Conservation (phyloP, 2,113 vertebrate genomes). For the Laterallus jamaicensis region DNA sequence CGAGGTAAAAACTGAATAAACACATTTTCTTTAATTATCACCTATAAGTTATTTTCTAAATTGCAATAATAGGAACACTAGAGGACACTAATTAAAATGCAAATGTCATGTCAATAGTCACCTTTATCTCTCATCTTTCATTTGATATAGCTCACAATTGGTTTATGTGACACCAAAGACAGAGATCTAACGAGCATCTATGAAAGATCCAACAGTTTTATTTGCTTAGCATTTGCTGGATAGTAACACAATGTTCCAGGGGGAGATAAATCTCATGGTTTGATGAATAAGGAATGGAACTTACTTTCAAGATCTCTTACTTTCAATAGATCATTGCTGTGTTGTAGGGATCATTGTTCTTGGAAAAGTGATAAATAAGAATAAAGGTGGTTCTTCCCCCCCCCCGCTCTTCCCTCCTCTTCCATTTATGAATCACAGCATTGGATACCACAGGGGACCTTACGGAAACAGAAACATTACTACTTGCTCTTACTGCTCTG, state of each 20-base stretch:
- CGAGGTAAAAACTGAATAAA: background rate
- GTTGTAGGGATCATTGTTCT: background rate
- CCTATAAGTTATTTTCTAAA: background rate
- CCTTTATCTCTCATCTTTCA: background rate
- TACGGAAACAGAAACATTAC: background rate
- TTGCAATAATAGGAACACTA: background rate
- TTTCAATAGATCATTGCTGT: background rate
- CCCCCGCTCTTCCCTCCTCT: fast-evolving
- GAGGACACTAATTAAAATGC: constrained; percentile 24
- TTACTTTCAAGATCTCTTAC: background rate
- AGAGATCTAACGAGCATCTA: background rate
- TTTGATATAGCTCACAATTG: background rate
- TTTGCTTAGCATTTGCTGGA: background rate
- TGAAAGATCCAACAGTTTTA: background rate
- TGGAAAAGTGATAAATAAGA: background rate
- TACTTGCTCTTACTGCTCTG: background rate
- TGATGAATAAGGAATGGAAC: background rate
- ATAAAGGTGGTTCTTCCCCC: background rate
- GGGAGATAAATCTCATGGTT: background rate
- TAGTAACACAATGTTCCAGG: background rate
- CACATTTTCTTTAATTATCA: constrained; percentile 13
- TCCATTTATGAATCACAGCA: background rate
- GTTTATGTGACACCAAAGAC: background rate
- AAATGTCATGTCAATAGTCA: background rate
- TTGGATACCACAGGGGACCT: background rate